A percentile compares a stretch with the other conserved stretches of the same genome.
Conservation (phyloP, 2,113 vertebrate species). For the Channa maculata region DNA sequence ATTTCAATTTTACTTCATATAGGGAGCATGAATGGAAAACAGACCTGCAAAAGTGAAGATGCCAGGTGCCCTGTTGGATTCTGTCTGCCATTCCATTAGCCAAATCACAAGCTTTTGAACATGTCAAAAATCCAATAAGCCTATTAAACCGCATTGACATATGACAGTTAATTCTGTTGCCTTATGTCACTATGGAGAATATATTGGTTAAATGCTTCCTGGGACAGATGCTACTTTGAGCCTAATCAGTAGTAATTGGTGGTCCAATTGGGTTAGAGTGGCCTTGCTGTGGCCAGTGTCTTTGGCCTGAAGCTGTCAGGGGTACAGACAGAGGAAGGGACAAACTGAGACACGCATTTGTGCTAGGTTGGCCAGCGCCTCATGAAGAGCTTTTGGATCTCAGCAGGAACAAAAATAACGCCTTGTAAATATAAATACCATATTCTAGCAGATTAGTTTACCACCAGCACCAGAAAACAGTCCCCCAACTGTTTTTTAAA, state of each 20-base stretch:
- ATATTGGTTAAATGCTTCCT: slow-evolving; percentile 85
- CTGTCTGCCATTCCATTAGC: slow-evolving; percentile 66
- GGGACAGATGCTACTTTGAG: slow-evolving; percentile 84
- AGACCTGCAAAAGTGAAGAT: slow-evolving; percentile 12
- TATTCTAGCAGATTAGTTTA: slow-evolving; percentile 17
- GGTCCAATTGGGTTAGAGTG: slow-evolving; percentile 82
- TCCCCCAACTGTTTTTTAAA: slow-evolving; percentile 57
- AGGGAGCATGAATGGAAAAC: slow-evolving; percentile 22
- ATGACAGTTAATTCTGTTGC: slow-evolving; percentile 81
- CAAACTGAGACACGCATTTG: slow-evolving; percentile 29
- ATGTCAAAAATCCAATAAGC: slow-evolving; percentile 81
- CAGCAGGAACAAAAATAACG: slow-evolving; percentile 44
- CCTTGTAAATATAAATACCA: slow-evolving; percentile 6
- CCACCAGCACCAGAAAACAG: slow-evolving; percentile 42
- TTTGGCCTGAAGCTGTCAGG: slow-evolving; percentile 63
- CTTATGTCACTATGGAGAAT: slow-evolving; percentile 76
- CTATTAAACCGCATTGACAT: slow-evolving; percentile 77
- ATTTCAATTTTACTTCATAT: slow-evolving; percentile 2
- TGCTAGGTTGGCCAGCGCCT: slow-evolving; percentile 34
- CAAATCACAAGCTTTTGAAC: slow-evolving; percentile 75
- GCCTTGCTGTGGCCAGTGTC: slow-evolving; percentile 74
- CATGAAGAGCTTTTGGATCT: slow-evolving; percentile 38
- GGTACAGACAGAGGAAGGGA: slow-evolving; percentile 31
- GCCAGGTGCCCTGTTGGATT: slow-evolving; percentile 67
- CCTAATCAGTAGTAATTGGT: slow-evolving; percentile 85